Evolutionary conservation across 92 coral and sea anemone species (phyloP).

Genomic region (Epizoanthus scotinus): DNA sequence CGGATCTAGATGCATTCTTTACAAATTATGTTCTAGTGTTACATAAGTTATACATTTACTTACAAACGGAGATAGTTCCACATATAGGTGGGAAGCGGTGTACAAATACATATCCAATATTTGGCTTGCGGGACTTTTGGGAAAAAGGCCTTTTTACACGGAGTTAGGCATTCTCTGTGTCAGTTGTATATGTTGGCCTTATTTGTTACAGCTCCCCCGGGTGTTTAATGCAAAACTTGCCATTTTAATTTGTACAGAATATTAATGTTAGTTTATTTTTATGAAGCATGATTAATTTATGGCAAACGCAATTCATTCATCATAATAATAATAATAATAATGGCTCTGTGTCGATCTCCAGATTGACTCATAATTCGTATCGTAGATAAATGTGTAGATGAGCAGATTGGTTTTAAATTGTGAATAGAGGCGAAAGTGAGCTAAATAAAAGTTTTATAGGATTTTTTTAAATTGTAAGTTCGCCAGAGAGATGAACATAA

Average conservation of each 20-base stretch:
- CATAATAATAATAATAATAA: neutral
- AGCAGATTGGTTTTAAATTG: neutral
- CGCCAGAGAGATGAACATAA: conserved; percentile 4
- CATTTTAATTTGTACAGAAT: conserved; percentile 43
- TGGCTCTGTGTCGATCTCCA: neutral
- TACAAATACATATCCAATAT: neutral
- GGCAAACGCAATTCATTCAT: neutral
- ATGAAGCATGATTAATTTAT: conserved; percentile 6
- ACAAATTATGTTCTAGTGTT: neutral
- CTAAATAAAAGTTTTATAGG: conserved; percentile 28
- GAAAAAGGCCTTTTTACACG: neutral
- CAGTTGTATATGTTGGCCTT: conserved; percentile 18
- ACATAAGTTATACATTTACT: neutral
- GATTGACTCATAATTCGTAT: neutral
- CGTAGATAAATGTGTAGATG: conserved; percentile 14
- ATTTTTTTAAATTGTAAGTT: conserved; percentile 23
- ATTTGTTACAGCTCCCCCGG: neutral
- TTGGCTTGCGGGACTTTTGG: neutral
- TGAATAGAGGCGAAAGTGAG: neutral
- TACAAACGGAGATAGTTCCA: neutral
- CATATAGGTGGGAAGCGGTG: neutral
- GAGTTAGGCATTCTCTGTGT: neutral
- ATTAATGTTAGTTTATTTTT: conserved; percentile 32
- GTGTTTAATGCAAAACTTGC: conserved; percentile 6
- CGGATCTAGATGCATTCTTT: no score